phyloP scores from a whole-genome alignment of 1,140 invertebrate species.

The Drosophila kurseongensis region DNA sequence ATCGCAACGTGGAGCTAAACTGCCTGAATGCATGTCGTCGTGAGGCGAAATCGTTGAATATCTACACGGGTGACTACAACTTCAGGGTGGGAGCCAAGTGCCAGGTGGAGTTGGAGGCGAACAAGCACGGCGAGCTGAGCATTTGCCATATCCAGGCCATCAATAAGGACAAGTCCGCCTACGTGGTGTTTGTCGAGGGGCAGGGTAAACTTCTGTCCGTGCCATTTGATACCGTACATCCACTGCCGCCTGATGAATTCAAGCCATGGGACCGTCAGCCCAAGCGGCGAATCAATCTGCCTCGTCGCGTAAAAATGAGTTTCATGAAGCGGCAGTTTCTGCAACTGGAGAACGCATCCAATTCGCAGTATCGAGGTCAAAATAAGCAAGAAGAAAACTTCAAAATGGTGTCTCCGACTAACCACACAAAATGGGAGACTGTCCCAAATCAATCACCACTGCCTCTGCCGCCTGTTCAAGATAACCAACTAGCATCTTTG shows the following conservation, averaged over 20 bases:
- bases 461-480: not conserved
- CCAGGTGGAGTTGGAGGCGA: slow-evolving; percentile 87
- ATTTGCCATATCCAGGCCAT: slow-evolving; percentile 92
- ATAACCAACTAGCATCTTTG: not conserved
- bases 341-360: not conserved
- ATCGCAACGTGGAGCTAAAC: slow-evolving; percentile 95
- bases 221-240: slow-evolving; percentile 14
- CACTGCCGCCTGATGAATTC: slow-evolving; percentile 29
- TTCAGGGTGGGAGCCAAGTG: slow-evolving; percentile 91
- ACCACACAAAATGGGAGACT: not conserved
- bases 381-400: not conserved
- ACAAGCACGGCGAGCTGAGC: slow-evolving; percentile 85
- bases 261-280: slow-evolving; percentile 2
- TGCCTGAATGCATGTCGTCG: slow-evolving; percentile 91
- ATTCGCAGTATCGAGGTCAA: not conserved
- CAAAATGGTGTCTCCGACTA: not conserved
- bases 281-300: too few species aligned
- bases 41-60: slow-evolving; percentile 84
- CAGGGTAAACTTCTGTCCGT: slow-evolving; percentile 87
- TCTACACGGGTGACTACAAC: slow-evolving; percentile 86
- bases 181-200: slow-evolving; percentile 91
- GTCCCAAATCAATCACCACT: too few species aligned
- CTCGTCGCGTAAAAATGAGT: too few species aligned
- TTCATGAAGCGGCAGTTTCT: not conserved
- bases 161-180: slow-evolving; percentile 87